These are phyloP conservation scores for Rutpela maculata DNA, from an alignment of 2,888 invertebrate genomes.

Conservation along the genomic window DNA sequence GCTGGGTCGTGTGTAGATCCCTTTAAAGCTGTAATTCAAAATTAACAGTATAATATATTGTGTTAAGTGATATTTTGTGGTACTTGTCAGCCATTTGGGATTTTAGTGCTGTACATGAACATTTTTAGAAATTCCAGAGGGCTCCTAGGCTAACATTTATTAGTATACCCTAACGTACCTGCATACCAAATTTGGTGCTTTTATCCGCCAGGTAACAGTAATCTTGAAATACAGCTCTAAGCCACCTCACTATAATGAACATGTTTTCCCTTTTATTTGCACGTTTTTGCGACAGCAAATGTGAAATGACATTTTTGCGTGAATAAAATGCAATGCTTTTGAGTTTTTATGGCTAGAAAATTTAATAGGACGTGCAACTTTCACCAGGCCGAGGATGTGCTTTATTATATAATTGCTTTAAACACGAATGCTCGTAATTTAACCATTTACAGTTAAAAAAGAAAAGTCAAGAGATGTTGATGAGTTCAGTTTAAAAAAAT, in stretches of 20 bases:
- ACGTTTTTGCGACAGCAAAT: background rate
- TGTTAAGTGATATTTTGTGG: too few species aligned
- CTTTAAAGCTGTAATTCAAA: too few species aligned
- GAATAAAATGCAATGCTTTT: background rate
- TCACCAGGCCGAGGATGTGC: background rate
- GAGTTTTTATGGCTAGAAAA: background rate
- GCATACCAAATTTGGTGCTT: too few species aligned
- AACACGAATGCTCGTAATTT: background rate
- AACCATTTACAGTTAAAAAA: conserved; percentile 1
- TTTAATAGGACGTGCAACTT: conserved; percentile 6
- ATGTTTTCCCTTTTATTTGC: conserved; percentile 6
- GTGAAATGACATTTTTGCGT: conserved; percentile 6
- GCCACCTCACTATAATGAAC: background rate
- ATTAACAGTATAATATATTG: too few species aligned
- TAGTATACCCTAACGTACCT: too few species aligned
- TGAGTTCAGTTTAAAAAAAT: background rate
- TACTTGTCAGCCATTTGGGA: too few species aligned
- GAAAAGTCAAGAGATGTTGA: background rate
- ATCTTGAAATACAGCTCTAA: too few species aligned
- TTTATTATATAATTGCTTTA: conserved; percentile 4
- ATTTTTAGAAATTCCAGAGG: too few species aligned
- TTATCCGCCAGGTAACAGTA: too few species aligned
- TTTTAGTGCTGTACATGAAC: too few species aligned
- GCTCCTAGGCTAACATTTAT: too few species aligned
- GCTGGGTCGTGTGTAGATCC: too few species aligned